Evolutionary conservation across 2,797 vertebrate genomes (phyloP).

Genomic region (Macroramphosus scolopax): DNA sequence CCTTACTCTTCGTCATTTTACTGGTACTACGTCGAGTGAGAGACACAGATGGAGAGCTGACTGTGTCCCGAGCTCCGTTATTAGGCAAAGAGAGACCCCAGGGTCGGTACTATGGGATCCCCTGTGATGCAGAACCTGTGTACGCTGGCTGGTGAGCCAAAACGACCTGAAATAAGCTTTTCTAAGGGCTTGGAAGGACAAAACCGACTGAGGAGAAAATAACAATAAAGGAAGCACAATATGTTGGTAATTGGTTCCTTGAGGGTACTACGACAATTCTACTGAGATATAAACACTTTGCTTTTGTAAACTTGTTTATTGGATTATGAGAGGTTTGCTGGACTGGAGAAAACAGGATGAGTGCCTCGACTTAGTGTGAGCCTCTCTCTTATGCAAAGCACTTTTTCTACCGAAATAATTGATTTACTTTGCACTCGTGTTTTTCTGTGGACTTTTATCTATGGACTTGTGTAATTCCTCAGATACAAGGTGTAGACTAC

Average conservation of each 20-base stretch:
- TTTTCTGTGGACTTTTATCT: slow-evolving; percentile 20
- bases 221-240: slow-evolving; percentile 11
- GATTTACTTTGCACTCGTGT: slow-evolving; percentile 54
- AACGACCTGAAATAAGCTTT: slow-evolving; percentile 9
- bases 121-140: slow-evolving; percentile 82
- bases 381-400: slow-evolving; percentile 47
- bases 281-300: slow-evolving; percentile 23
- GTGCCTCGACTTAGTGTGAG: slow-evolving; percentile 18
- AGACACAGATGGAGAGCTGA: slow-evolving; percentile 67
- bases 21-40: slow-evolving; percentile 72
- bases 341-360: slow-evolving; percentile 16
- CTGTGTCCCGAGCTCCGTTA: slow-evolving; percentile 72
- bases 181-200: slow-evolving; percentile 1
- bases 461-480: slow-evolving; percentile 28
- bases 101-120: slow-evolving; percentile 75
- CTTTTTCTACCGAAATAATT: slow-evolving; percentile 52
- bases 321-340: slow-evolving; percentile 45
- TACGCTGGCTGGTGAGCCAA: slow-evolving; percentile 87
- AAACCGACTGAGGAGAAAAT: slow-evolving; percentile 23
- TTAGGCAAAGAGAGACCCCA: slow-evolving; percentile 67
- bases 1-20: slow-evolving; percentile 73
- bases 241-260: slow-evolving; percentile 3
- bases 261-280: slow-evolving; percentile 21
- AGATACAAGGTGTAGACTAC: slow-evolving; percentile 12
- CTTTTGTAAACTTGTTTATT: slow-evolving; percentile 42